These are phyloP conservation scores for Lithodes maja DNA, from an alignment of 2,888 invertebrate genomes.

Conservation along the genomic window DNA sequence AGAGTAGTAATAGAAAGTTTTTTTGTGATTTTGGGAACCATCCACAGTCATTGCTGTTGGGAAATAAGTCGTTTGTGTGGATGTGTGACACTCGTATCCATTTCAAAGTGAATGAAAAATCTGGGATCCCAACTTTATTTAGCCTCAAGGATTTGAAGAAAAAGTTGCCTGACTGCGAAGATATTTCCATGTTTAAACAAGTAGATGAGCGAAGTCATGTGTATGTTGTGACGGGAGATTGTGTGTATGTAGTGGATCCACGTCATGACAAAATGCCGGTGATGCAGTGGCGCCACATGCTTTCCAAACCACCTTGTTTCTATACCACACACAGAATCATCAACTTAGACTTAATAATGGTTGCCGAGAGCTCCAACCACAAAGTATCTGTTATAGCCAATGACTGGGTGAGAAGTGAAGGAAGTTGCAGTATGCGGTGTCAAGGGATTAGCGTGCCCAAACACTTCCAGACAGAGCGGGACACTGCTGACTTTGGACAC, in stretches of 20 bases:
- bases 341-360: background rate
- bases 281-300: conserved; percentile 8
- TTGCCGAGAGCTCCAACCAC: background rate
- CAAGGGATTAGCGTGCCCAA: background rate
- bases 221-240: conserved; percentile 1
- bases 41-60: background rate
- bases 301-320: background rate
- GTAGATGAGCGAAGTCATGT: background rate
- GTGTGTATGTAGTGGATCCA: background rate
- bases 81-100: background rate
- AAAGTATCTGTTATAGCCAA: background rate
- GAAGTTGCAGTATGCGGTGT: background rate
- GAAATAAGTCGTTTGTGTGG: background rate
- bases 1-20: background rate
- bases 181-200: conserved; percentile 2
- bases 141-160: background rate
- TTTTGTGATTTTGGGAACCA: background rate
- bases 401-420: background rate
- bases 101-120: background rate
- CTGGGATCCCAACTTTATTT: background rate
- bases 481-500: background rate
- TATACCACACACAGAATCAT: background rate
- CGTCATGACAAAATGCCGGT: conserved; percentile 13
- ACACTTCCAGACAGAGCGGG: background rate
- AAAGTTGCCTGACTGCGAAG: background rate